Evolutionary conservation across 1,140 invertebrate genomes (phyloP).

Genomic region (Meloidogyne exigua): DNA sequence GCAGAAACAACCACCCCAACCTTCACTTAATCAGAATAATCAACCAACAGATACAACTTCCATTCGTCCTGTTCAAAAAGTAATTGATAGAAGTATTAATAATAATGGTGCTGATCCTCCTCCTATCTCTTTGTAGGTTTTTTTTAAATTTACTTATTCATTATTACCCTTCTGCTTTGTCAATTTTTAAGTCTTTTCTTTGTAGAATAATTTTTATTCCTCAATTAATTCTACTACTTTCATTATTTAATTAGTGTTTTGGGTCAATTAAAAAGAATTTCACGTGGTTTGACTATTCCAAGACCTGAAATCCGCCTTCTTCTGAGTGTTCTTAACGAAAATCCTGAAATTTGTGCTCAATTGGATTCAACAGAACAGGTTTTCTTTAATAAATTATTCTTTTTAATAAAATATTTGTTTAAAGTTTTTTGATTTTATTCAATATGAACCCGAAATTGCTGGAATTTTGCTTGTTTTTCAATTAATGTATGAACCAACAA

Average conservation of each 20-base stretch:
- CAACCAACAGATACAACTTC: not conserved
- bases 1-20: slow-evolving; percentile 7
- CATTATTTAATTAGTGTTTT: slow-evolving; percentile 2
- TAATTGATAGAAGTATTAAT: too few relatives aligned
- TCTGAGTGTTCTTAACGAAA: not conserved
- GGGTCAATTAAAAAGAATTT: slow-evolving; percentile 9
- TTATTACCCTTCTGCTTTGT: too few relatives aligned
- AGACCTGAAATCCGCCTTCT: not conserved
- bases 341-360: slow-evolving; percentile 3
- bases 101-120: too few relatives aligned
- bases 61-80: not conserved
- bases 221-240: not conserved
- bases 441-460: slow-evolving; percentile 18
- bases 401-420: not conserved
- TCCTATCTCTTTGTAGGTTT: not conserved
- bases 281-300: not conserved
- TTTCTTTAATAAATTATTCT: not conserved
- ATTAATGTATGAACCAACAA: slow-evolving; percentile 15
- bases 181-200: too few relatives aligned
- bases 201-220: not conserved
- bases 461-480: slow-evolving; percentile 25
- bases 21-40: not conserved
- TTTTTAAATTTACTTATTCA: not conserved
- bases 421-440: slow-evolving; percentile 15
- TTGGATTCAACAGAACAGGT: not conserved